phyloP scores from a whole-genome alignment of 1,140 invertebrate species.

The Metaphire vulgaris region DNA sequence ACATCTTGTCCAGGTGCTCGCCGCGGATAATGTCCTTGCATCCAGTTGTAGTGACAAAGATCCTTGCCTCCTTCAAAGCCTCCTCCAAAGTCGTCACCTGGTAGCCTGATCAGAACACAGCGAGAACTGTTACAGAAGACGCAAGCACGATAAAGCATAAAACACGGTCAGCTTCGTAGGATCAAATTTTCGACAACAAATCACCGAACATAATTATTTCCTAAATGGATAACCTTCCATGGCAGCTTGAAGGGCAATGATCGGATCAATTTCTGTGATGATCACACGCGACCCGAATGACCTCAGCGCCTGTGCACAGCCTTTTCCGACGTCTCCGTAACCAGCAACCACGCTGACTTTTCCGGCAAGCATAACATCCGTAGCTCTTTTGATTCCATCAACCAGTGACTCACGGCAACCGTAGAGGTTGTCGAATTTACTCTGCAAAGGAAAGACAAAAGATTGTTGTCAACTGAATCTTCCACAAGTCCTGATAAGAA shows the following conservation, averaged over 20 bases:
- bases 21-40: conserved; percentile 87
- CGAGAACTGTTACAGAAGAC: too few species aligned
- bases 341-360: conserved; percentile 97
- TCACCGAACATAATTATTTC: background rate
- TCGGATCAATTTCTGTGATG: conserved; percentile 97
- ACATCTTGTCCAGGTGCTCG: conserved; percentile 84
- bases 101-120: conserved; percentile 52
- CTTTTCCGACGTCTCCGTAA: conserved; percentile 99
- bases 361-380: conserved; percentile 95
- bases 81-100: conserved; percentile 96
- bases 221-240: conserved; percentile 86
- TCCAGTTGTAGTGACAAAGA: conserved; percentile 97
- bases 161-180: too few species aligned
- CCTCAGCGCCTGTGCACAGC: conserved; percentile 88
- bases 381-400: conserved; percentile 97
- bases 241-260: conserved; percentile 93
- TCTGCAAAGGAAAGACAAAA: conserved; percentile 57
- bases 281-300: conserved; percentile 93
- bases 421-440: conserved; percentile 99
- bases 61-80: conserved; percentile 76
- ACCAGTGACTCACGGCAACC: conserved; percentile 95
- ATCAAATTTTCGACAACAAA: background rate
- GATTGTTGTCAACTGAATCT: too few species aligned
- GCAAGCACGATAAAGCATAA: too few species aligned
- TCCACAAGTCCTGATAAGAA: too few species aligned